Evolutionary conservation across 2,888 invertebrate genomes (phyloP).

Genomic region (Idaea aversata): DNA sequence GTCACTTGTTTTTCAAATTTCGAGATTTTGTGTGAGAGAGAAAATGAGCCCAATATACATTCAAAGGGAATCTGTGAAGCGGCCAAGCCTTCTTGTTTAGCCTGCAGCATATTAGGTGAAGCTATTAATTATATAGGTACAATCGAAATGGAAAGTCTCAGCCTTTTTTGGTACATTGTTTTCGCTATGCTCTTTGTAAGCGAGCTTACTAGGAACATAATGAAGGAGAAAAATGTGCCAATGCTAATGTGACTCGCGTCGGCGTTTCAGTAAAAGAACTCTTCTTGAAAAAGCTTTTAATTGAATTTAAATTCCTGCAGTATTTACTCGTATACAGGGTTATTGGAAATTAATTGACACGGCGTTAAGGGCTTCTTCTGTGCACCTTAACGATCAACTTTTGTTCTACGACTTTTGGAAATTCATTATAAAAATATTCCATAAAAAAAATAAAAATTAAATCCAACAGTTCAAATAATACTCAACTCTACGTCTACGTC

Average conservation of each 20-base stretch:
- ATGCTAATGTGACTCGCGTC: neutral
- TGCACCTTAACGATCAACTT: no score
- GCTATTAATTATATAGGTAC: constrained; percentile 43
- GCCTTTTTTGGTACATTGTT: constrained; percentile 12
- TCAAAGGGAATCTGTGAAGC: constrained; percentile 45
- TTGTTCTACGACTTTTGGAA: no score
- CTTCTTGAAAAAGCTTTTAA: neutral
- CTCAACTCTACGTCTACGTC: no score
- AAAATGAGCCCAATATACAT: constrained; percentile 10
- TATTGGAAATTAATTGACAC: no score
- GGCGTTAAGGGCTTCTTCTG: no score
- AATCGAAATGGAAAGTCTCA: constrained; percentile 27
- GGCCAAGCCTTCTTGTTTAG: constrained; percentile 7
- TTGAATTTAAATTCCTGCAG: no score
- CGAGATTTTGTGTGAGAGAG: neutral
- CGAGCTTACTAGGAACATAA: neutral
- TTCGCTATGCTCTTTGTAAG: constrained; percentile 10
- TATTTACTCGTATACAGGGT: no score
- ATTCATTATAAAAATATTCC: no score
- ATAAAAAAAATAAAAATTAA: no score
- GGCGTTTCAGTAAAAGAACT: constrained; percentile 3
- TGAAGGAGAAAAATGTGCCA: constrained; percentile 3
- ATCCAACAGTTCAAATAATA: no score
- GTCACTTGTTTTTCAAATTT: neutral
- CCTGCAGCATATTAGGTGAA: constrained; percentile 43